A percentile compares a stretch with the other conserved stretches of the same genome.
Evolutionary conservation across 92 coral and sea anemone genomes (phyloP).

Genomic region (Siderastrea radians): DNA sequence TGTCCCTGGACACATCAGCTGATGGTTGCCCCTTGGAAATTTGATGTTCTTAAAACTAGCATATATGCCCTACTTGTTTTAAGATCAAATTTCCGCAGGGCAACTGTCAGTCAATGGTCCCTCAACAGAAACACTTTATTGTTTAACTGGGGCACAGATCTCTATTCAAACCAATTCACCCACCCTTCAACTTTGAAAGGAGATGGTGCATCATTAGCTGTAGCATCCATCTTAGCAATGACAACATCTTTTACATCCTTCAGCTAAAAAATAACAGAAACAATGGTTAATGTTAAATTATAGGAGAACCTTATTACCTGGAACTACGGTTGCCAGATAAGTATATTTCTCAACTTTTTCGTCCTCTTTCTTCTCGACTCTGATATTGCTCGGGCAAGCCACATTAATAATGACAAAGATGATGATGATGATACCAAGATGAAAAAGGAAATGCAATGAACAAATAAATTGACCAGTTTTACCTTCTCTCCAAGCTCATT

Average conservation of each 20-base stretch:
- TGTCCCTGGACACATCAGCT: too few relatives aligned
- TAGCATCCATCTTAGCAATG: conserved; percentile 98
- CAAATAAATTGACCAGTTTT: too few relatives aligned
- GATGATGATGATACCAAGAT: background rate
- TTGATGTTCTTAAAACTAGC: too few relatives aligned
- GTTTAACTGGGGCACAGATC: background rate
- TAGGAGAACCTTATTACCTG: too few relatives aligned
- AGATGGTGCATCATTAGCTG: conserved; percentile 93
- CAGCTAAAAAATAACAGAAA: conserved; percentile 47
- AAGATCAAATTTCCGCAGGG: too few relatives aligned
- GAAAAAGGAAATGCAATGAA: background rate
- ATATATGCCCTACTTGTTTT: too few relatives aligned
- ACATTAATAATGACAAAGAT: too few relatives aligned
- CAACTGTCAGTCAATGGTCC: too few relatives aligned
- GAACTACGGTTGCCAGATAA: too few relatives aligned
- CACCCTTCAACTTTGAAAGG: conserved; percentile 91
- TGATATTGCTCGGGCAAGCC: background rate
- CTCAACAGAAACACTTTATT: too few relatives aligned
- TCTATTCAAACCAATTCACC: background rate
- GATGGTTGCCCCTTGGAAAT: too few relatives aligned
- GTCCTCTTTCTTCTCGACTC: background rate
- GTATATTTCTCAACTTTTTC: background rate
- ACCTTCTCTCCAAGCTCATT: conserved; percentile 97
- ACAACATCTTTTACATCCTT: conserved; percentile 88
- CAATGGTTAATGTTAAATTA: background rate